Conservation (phyloP, 1,140 invertebrate species). For the Lepidostoma basale region DNA sequence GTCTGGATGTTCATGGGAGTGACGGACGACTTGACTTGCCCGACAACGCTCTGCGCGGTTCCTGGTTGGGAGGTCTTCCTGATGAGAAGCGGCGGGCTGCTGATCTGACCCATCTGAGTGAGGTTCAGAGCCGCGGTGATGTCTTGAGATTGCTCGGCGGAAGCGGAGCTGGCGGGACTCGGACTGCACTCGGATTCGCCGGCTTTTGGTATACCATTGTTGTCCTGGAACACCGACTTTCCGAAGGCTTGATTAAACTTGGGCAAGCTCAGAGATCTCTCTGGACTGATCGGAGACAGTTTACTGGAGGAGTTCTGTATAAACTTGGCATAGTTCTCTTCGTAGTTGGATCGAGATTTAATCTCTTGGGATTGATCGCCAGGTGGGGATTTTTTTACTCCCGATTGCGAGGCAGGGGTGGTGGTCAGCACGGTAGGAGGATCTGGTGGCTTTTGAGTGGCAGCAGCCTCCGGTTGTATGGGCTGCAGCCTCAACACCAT, state of each 20-base stretch:
- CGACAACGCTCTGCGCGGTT: slow-evolving; percentile 53
- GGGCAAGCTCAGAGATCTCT: slow-evolving; percentile 63
- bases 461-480: slow-evolving; percentile 50
- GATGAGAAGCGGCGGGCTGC: slow-evolving; percentile 55
- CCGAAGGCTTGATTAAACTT: slow-evolving; percentile 83
- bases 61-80: slow-evolving; percentile 52
- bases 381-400: slow-evolving; percentile 40
- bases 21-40: slow-evolving; percentile 58
- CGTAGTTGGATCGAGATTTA: slow-evolving; percentile 60
- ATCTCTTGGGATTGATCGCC: slow-evolving; percentile 52
- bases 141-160: slow-evolving; percentile 26
- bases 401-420: slow-evolving; percentile 26
- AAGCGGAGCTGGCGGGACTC: slow-evolving; percentile 43
- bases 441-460: slow-evolving; percentile 48
- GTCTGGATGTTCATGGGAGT: slow-evolving; percentile 62
- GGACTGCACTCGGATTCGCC: slow-evolving; percentile 44
- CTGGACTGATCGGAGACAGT: slow-evolving; percentile 48
- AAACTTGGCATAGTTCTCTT: slow-evolving; percentile 63
- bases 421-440: slow-evolving; percentile 48
- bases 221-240: slow-evolving; percentile 65
- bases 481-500: slow-evolving; percentile 60
- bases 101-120: slow-evolving; percentile 55
- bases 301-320: slow-evolving; percentile 54
- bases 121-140: slow-evolving; percentile 48
- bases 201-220: slow-evolving; percentile 40